Evolutionary conservation across 2,888 invertebrate species (phyloP).

Genomic region (Agrotis puta): DNA sequence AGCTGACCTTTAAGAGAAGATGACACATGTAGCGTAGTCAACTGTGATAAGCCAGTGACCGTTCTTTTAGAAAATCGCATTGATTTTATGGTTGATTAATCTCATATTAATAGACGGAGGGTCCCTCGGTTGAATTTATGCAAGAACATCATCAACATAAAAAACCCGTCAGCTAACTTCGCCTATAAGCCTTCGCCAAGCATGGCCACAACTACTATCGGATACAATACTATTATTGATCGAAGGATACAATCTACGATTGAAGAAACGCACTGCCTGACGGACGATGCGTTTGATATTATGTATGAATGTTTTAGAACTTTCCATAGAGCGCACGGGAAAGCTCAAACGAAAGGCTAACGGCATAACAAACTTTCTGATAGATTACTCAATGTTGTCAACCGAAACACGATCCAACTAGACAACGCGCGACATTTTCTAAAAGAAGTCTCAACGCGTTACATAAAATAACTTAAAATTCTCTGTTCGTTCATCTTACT

Average conservation of each 20-base stretch:
- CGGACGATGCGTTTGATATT: not conserved
- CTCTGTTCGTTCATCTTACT: constrained; percentile 33
- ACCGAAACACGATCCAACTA: constrained; percentile 21
- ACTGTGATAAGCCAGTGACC: constrained; percentile 39
- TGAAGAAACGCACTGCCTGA: not conserved
- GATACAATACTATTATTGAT: no score
- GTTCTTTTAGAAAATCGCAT: constrained; percentile 44
- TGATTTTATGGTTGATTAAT: constrained; percentile 36
- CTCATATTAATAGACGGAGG: constrained; percentile 10
- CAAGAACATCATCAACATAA: not conserved
- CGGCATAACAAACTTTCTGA: constrained; percentile 27
- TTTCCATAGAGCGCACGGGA: constrained; percentile 18
- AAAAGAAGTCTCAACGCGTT: constrained; percentile 22
- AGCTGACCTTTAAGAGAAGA: constrained; percentile 53
- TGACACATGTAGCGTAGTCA: constrained; percentile 27
- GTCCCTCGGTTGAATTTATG: not conserved
- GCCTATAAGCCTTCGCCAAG: not conserved
- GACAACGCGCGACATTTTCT: constrained; percentile 25
- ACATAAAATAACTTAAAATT: constrained; percentile 49
- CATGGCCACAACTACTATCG: not conserved
- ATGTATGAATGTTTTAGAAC: constrained; percentile 17
- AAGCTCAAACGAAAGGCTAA: constrained; percentile 13
- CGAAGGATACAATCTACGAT: not conserved
- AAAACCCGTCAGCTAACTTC: no score
- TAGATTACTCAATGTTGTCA: constrained; percentile 15